These are phyloP conservation scores for Malurus melanocephalus DNA, from an alignment of 2,113 vertebrate genomes.

Conservation along the genomic window DNA sequence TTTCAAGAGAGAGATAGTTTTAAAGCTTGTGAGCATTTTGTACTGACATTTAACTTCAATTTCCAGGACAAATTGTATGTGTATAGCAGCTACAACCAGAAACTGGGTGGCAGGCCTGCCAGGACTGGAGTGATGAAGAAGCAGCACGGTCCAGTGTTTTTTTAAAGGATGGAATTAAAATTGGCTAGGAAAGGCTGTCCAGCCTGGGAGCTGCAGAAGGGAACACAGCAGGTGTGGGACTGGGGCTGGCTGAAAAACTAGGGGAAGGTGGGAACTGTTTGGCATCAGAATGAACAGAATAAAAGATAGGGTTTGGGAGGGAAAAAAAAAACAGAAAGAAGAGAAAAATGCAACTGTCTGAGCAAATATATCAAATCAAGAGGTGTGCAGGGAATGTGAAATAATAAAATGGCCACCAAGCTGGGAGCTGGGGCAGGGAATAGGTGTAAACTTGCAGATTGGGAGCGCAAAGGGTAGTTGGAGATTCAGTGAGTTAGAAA, in stretches of 20 bases:
- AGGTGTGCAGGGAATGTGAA: background rate
- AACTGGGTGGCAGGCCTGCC: background rate
- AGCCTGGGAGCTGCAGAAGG: background rate
- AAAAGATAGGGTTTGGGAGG: background rate
- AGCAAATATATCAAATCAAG: background rate
- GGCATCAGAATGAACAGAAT: background rate
- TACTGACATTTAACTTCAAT: background rate
- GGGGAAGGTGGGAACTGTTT: background rate
- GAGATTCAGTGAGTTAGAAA: background rate
- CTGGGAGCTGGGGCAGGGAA: background rate
- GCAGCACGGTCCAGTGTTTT: background rate
- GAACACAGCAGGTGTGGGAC: background rate
- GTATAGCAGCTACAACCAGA: background rate
- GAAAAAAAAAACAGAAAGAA: background rate
- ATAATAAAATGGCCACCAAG: background rate
- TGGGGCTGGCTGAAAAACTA: background rate
- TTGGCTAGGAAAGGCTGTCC: background rate
- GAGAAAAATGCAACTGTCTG: background rate
- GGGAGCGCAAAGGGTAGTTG: background rate
- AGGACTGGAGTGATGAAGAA: background rate
- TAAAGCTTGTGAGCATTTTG: background rate
- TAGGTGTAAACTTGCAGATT: background rate
- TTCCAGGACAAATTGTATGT: background rate
- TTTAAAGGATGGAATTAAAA: background rate
- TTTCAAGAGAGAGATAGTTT: background rate